Evolutionary conservation across 2,113 vertebrate species (phyloP).

Genomic region (Terrapene triunguis): DNA sequence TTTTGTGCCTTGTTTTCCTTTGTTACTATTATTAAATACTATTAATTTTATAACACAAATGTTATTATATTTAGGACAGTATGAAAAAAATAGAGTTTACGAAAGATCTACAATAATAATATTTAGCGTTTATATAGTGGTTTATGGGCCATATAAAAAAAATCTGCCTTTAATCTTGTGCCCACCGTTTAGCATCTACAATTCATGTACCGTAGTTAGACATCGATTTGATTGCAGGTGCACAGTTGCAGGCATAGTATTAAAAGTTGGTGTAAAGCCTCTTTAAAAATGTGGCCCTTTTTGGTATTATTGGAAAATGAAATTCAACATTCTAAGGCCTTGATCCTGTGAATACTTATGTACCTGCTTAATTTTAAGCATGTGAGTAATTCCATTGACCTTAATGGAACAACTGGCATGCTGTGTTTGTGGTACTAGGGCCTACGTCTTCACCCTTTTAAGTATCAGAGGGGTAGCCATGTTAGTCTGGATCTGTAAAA

Average conservation of each 20-base stretch:
- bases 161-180: neutral
- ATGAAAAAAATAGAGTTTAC: neutral
- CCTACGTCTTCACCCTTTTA: neutral
- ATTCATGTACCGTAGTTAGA: neutral
- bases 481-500: too few relatives aligned
- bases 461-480: neutral
- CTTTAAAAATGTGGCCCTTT: neutral
- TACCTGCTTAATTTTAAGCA: neutral
- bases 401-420: neutral
- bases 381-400: accelerated
- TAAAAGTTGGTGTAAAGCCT: neutral
- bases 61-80: neutral
- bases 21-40: neutral
- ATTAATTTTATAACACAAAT: neutral
- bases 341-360: neutral
- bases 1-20: neutral
- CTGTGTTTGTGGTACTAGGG: neutral
- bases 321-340: neutral
- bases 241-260: neutral
- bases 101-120: neutral
- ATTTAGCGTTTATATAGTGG: neutral
- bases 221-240: neutral
- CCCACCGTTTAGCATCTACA: neutral
- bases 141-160: neutral
- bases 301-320: neutral